Evolutionary conservation across 2,888 invertebrate genomes (phyloP).

Genomic region (Drosophila prostipennis): DNA sequence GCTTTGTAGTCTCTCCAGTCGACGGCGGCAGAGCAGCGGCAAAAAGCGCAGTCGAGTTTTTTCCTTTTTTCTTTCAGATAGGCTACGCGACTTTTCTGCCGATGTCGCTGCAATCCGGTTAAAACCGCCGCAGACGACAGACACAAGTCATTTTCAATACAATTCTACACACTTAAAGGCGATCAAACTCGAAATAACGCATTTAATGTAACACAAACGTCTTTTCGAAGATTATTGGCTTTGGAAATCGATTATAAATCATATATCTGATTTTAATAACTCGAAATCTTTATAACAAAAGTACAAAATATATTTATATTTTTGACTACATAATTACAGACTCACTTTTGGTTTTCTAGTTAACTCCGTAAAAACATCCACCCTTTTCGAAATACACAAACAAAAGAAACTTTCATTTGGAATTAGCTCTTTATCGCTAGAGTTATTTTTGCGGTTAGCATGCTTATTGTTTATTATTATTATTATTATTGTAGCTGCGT

Average conservation of each 20-base stretch:
- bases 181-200: neutral
- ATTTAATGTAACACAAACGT: too few relatives aligned
- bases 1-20: conserved; percentile 65
- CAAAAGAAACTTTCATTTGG: neutral
- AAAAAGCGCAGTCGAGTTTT: conserved; percentile 6
- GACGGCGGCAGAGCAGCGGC: conserved; percentile 3
- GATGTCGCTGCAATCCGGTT: conserved; percentile 13
- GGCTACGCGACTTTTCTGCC: neutral
- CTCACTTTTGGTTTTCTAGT: too few relatives aligned
- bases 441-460: neutral
- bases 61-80: conserved; percentile 7
- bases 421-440: neutral
- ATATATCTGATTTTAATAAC: too few relatives aligned
- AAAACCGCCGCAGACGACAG: conserved; percentile 24
- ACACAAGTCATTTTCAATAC: conserved; percentile 13
- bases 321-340: too few relatives aligned
- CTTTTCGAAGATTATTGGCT: too few relatives aligned
- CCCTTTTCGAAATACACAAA: too few relatives aligned
- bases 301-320: too few relatives aligned
- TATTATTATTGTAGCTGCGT: too few relatives aligned
- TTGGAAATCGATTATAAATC: too few relatives aligned
- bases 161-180: neutral
- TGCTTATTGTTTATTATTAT: neutral
- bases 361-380: too few relatives aligned
- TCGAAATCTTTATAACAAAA: too few relatives aligned